Evolutionary conservation across 2,888 invertebrate species (phyloP).

Genomic region (Microctonus brassicae): DNA sequence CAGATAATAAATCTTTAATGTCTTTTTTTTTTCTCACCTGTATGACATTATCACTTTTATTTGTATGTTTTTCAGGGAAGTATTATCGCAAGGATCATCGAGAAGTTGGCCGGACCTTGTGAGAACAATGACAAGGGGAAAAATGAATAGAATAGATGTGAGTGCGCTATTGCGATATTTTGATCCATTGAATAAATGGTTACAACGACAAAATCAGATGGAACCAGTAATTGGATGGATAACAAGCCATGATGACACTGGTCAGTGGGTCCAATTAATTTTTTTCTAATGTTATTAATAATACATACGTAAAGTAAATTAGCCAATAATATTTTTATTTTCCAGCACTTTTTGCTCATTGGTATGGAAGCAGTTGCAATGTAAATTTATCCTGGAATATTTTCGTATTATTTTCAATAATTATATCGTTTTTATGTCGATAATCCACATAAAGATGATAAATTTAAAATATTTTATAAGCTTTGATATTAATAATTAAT

Average conservation of each 20-base stretch:
- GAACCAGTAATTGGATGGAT: slow-evolving; percentile 84
- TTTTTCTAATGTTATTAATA: not conserved
- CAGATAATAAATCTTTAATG: not conserved
- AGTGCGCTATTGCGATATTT: slow-evolving; percentile 86
- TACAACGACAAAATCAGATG: slow-evolving; percentile 81
- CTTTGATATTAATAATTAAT: not conserved
- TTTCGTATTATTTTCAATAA: not conserved
- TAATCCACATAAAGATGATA: not conserved
- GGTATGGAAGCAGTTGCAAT: slow-evolving; percentile 53
- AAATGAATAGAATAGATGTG: slow-evolving; percentile 81
- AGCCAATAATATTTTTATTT: slow-evolving; percentile 16
- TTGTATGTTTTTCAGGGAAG: slow-evolving; percentile 71
- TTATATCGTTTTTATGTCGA: not conserved
- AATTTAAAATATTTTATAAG: slow-evolving; percentile 6
- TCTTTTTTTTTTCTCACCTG: not conserved
- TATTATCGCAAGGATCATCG: slow-evolving; percentile 79
- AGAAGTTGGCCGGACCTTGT: slow-evolving; percentile 81
- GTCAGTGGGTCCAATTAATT: slow-evolving; percentile 51
- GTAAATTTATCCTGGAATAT: not conserved
- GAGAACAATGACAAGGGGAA: slow-evolving; percentile 78
- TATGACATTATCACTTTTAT: not conserved
- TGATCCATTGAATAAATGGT: slow-evolving; percentile 83
- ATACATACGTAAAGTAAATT: slow-evolving; percentile 52
- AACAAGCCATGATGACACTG: slow-evolving; percentile 77
- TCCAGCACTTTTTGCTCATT: slow-evolving; percentile 65